These are phyloP conservation scores for Baronia brevicornis DNA, from an alignment of 2,888 invertebrate species.

Conservation along the genomic window DNA sequence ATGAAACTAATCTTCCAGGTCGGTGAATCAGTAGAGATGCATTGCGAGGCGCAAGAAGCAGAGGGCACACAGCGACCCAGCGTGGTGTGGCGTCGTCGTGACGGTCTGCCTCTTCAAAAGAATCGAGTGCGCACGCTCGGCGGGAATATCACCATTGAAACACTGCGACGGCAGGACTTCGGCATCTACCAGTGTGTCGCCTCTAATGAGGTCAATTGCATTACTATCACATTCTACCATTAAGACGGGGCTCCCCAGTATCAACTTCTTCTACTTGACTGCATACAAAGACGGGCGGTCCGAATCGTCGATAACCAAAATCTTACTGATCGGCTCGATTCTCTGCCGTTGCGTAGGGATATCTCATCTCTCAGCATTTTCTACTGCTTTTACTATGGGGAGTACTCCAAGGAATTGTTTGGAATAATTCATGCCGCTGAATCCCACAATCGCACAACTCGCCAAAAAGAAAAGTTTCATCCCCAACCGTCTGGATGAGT, in stretches of 20 bases:
- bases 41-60: constrained; percentile 93
- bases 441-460: too few species aligned
- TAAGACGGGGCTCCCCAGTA: too few species aligned
- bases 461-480: too few species aligned
- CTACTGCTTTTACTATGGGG: too few species aligned
- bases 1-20: constrained; percentile 44
- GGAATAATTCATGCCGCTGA: too few species aligned
- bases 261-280: too few species aligned
- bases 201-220: constrained; percentile 84
- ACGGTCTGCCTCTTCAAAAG: constrained; percentile 87
- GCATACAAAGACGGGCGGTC: too few species aligned
- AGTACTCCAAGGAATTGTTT: too few species aligned
- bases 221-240: not conserved
- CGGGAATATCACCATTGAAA: constrained; percentile 94
- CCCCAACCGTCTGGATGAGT: too few species aligned
- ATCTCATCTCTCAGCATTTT: too few species aligned
- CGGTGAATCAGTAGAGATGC: constrained; percentile 94
- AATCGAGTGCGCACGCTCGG: constrained; percentile 85
- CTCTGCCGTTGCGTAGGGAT: not conserved
- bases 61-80: constrained; percentile 93
- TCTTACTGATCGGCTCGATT: not conserved
- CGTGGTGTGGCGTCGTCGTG: constrained; percentile 93
- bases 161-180: constrained; percentile 90
- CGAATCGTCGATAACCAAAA: too few species aligned
- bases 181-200: constrained; percentile 97